A percentile compares a stretch with the other conserved stretches of the same genome.
Evolutionary conservation across 2,888 invertebrate species (phyloP).

Genomic region (Euproctis similis): DNA sequence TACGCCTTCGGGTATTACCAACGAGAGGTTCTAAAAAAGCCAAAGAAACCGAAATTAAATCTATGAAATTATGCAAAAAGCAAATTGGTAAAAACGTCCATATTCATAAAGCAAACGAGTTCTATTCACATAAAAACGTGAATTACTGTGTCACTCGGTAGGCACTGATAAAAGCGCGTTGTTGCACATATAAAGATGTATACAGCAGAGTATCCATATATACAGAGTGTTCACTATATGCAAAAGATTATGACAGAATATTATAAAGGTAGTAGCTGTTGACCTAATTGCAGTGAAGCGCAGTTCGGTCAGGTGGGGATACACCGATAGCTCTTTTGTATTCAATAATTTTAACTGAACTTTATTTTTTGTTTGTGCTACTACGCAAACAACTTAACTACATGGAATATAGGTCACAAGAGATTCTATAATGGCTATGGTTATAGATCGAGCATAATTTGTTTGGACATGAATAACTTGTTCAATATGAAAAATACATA

Average conservation of each 20-base stretch:
- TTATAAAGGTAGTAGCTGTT: conserved; percentile 15
- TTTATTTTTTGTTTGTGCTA: too few relatives aligned
- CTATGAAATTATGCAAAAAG: not conserved
- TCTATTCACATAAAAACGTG: conserved; percentile 12
- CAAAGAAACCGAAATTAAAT: not conserved
- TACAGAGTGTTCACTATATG: conserved; percentile 5
- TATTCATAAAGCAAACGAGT: conserved; percentile 10
- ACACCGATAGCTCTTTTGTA: conserved; percentile 9
- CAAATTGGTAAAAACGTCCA: not conserved
- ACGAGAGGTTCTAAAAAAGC: too few relatives aligned
- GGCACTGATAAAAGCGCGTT: conserved; percentile 3
- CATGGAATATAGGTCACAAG: too few relatives aligned
- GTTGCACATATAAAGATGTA: conserved; percentile 2
- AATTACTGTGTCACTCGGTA: conserved; percentile 1
- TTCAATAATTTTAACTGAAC: too few relatives aligned
- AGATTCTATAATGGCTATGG: too few relatives aligned
- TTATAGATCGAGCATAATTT: too few relatives aligned
- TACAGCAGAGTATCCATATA: conserved; percentile 6
- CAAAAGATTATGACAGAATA: too few relatives aligned
- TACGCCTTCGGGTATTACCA: too few relatives aligned
- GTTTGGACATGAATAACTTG: too few relatives aligned
- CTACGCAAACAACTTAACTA: too few relatives aligned
- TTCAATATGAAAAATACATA: too few relatives aligned
- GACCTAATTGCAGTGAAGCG: conserved; percentile 27
- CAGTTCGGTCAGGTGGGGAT: conserved; percentile 9